Percentiles rank a stretch among this genome's conserved stretches.
Evolutionary conservation across 2,888 invertebrate genomes (phyloP).

Genomic region (Chymomyza procnemis): DNA sequence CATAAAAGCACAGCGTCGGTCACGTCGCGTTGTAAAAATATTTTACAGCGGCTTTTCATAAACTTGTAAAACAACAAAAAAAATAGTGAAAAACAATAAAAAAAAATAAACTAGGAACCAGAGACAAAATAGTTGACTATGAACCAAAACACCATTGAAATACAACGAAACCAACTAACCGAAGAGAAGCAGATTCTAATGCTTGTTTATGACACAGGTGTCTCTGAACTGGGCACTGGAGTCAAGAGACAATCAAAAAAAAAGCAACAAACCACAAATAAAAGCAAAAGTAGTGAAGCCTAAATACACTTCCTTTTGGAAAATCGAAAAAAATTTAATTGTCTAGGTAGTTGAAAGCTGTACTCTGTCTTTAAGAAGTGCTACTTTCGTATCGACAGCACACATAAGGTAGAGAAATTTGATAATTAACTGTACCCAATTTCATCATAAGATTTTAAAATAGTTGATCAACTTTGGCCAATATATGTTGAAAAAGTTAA

Average conservation of each 20-base stretch:
- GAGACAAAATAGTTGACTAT: neutral
- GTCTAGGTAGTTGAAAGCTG: no score
- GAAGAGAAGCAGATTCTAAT: slow-evolving; percentile 26
- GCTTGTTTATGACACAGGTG: slow-evolving; percentile 53
- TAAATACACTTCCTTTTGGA: neutral
- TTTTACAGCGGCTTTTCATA: slow-evolving; percentile 26
- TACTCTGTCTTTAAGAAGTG: no score
- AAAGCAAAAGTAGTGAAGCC: neutral
- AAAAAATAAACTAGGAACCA: neutral
- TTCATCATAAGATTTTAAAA: no score
- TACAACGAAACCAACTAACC: neutral
- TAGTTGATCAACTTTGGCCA: no score
- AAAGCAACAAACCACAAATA: neutral
- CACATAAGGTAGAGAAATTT: no score
- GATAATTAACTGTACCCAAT: no score
- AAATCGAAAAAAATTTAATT: no score
- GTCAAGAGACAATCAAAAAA: slow-evolving; percentile 14
- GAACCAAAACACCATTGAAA: neutral
- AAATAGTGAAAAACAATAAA: neutral
- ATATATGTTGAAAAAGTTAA: no score
- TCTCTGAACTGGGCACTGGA: slow-evolving; percentile 24
- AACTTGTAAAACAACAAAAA: slow-evolving; percentile 7
- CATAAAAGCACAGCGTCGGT: slow-evolving; percentile 17
- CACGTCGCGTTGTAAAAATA: slow-evolving; percentile 60
- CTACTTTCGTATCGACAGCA: no score